These are phyloP conservation scores for Ictalurus punctatus DNA, from an alignment of 2,113 vertebrate genomes.

Conservation along the genomic window DNA sequence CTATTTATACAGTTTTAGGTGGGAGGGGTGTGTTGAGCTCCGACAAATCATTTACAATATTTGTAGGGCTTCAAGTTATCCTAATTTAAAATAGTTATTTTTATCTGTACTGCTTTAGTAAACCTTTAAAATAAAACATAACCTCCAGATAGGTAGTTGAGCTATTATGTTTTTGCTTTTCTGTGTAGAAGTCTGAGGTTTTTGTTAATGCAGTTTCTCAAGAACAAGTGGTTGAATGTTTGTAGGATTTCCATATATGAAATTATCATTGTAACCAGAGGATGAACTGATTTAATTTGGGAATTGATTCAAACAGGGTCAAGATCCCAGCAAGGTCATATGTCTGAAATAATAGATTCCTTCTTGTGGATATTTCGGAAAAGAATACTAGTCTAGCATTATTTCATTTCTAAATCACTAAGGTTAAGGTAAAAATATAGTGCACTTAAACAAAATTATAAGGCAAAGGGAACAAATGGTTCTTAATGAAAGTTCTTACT, in stretches of 20 bases:
- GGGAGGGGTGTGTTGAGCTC: not conserved
- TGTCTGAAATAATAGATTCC: not conserved
- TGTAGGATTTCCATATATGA: not conserved
- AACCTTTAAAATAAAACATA: not conserved
- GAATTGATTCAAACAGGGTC: not conserved
- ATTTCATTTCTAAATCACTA: not conserved
- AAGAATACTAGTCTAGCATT: not conserved
- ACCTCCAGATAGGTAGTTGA: not conserved
- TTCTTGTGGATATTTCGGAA: not conserved
- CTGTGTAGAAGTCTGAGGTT: not conserved
- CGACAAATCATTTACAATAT: not conserved
- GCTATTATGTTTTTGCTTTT: not conserved
- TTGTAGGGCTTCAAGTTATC: not conserved
- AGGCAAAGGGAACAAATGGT: not conserved
- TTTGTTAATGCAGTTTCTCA: not conserved
- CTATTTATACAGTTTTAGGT: not conserved
- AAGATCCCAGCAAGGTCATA: not conserved
- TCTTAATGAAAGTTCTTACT: not conserved
- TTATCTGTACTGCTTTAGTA: not conserved
- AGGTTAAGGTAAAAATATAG: not conserved
- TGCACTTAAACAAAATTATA: not conserved
- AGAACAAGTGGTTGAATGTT: not conserved
- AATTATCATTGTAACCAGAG: not conserved
- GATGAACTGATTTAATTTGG: not conserved
- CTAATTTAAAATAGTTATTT: not conserved